Percentiles rank a stretch among this genome's conserved stretches.
phyloP scores from a whole-genome alignment of 2,113 vertebrate species.

The Microcebus jonahi region DNA sequence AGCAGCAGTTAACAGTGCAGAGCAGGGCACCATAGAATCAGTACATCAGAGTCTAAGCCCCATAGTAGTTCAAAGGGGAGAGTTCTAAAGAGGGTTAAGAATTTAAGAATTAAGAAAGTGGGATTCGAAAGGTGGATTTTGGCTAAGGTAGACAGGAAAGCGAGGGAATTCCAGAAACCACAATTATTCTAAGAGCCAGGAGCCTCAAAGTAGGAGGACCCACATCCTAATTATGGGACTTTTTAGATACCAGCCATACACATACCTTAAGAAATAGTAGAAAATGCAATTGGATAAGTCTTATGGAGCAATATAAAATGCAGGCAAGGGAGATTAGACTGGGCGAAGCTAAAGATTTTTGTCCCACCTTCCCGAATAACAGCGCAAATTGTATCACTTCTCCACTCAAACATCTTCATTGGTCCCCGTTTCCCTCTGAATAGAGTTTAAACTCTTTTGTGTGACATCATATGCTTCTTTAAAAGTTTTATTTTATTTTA shows the following conservation, averaged over 20 bases:
- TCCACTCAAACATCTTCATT: not conserved
- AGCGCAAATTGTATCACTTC: not conserved
- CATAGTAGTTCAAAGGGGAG: not conserved
- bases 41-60: not conserved
- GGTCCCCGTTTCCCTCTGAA: not conserved
- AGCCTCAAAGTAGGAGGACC: not conserved
- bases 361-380: not conserved
- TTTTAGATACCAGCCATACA: not conserved
- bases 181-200: not conserved
- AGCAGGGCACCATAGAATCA: rapidly evolving
- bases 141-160: not conserved
- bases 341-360: not conserved
- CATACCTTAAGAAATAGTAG: not conserved
- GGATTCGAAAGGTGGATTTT: not conserved
- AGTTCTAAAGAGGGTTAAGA: not conserved
- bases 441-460: not conserved
- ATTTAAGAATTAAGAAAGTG: not conserved
- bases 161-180: not conserved
- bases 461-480: not conserved
- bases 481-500: not conserved
- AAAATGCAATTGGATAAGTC: not conserved
- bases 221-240: not conserved
- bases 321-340: not conserved
- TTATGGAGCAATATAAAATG: not conserved
- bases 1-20: not conserved